Evolutionary conservation across 1,140 invertebrate species (phyloP).

Genomic region (Rhopalosiphum maidis): DNA sequence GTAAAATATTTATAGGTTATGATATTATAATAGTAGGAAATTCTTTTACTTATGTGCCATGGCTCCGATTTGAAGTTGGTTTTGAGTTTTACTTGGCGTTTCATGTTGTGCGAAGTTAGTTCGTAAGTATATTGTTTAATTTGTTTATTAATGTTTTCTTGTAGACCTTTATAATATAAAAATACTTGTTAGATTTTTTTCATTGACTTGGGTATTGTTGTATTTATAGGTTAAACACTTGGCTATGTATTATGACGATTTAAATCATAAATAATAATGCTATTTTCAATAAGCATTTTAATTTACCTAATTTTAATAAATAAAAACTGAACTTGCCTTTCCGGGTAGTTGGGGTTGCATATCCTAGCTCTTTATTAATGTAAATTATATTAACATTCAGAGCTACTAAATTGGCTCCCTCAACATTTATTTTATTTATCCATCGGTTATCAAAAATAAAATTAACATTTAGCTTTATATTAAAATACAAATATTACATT

Average conservation of each 20-base stretch:
- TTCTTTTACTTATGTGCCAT: neutral
- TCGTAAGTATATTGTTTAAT: neutral
- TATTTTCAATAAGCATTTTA: neutral
- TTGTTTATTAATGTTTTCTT: neutral
- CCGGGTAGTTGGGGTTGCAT: no score
- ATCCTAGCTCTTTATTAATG: no score
- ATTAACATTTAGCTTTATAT: no score
- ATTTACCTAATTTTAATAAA: neutral
- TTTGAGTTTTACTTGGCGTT: neutral
- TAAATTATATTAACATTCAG: no score
- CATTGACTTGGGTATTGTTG: neutral
- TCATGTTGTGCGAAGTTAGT: neutral
- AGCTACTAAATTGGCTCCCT: no score
- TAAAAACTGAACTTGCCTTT: neutral
- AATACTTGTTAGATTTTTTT: neutral
- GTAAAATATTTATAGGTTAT: neutral
- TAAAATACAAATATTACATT: no score
- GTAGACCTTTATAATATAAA: neutral
- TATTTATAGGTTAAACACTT: neutral
- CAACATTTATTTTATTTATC: no score
- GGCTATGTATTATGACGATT: neutral
- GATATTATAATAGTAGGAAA: neutral
- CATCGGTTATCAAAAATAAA: no score
- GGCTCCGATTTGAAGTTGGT: neutral
- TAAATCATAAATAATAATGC: neutral